Conservation (phyloP, 2,797 vertebrate genomes). For the Bufotes viridis region DNA sequence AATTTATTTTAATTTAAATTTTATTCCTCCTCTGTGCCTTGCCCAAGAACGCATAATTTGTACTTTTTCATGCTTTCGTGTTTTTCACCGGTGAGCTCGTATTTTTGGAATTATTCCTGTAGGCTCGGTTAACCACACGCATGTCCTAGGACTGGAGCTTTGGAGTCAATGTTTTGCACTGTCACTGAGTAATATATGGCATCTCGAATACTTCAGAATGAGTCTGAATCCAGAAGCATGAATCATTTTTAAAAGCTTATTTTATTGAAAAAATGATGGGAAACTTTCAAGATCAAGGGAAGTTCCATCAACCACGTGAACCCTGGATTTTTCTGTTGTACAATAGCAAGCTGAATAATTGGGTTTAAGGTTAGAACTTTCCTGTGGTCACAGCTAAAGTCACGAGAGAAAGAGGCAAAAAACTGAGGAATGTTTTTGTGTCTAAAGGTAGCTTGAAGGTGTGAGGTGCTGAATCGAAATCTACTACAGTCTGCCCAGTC, state of each 20-base stretch:
- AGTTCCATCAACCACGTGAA: not conserved
- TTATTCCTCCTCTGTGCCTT: slow-evolving; percentile 44
- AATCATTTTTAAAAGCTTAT: too few species aligned
- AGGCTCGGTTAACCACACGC: not conserved
- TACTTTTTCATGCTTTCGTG: not conserved
- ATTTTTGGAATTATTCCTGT: slow-evolving; percentile 24
- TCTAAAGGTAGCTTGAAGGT: not conserved
- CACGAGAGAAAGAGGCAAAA: too few species aligned
- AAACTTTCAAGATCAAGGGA: not conserved
- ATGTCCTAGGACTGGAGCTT: not conserved
- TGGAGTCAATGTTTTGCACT: not conserved
- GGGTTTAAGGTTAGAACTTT: too few species aligned
- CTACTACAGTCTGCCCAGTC: not conserved
- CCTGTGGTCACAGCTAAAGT: too few species aligned
- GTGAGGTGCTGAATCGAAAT: not conserved
- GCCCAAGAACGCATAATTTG: slow-evolving; percentile 11
- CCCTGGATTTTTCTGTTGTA: not conserved
- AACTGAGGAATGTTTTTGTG: too few species aligned
- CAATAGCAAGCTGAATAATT: not conserved
- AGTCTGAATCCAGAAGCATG: too few species aligned
- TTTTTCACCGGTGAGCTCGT: slow-evolving; percentile 16
- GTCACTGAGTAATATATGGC: not conserved
- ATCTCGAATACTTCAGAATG: not conserved
- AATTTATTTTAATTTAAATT: slow-evolving; percentile 56
- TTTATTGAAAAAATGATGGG: not conserved